Evolutionary conservation across 64 coral and sea anemone species (phyloP), one percentile per base, ranked within the genome.

Genomic region (Acropora yongei): DNA sequence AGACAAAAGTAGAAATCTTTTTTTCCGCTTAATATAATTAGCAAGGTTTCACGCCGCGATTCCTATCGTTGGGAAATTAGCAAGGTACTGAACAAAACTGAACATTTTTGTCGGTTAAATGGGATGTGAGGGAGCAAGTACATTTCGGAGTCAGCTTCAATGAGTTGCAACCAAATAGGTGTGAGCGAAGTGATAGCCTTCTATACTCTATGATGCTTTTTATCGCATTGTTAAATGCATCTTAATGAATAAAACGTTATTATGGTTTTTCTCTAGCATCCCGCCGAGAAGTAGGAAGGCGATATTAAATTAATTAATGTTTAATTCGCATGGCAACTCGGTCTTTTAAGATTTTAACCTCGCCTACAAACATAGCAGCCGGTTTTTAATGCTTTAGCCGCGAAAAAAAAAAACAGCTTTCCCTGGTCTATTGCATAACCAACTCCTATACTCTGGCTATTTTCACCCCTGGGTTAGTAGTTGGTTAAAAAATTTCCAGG

Each of bases 251-350:
- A 71, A 71, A 72, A 85, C 66, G 63, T 72, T 85, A 85, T 71
- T 85, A 72, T 85, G 82, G 65, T 85, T 41, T 85, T 72, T 65
- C 46, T 40, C 49, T 12, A 46, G 44, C 16, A 61, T 85, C 82
- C 82, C 45, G 82, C 82, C 61, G 82, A 71, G 82, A 18, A 58
- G 18, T n/a, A 14, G 65, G 65, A 85, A 71, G 8, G 47, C 44
- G 63, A 71, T 85, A 85, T 85, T 85, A 85, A 65, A 48, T 85
- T 85, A 85, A 85, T 85, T 69, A 69, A 85, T 69, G 82, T 69
- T 85, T 85, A 71, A 85, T 77, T 77, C 75, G 49, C 65, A 85
- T 68, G 1, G 44, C 44, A 85, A 85, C 63, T 49, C 61, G 65
- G 45, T 7, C 18, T 18, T 85, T 85, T 10, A 82, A 43, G 9